These are phyloP conservation scores for Nebria ingens DNA, from an alignment of 1,140 invertebrate species.

Conservation along the genomic window DNA sequence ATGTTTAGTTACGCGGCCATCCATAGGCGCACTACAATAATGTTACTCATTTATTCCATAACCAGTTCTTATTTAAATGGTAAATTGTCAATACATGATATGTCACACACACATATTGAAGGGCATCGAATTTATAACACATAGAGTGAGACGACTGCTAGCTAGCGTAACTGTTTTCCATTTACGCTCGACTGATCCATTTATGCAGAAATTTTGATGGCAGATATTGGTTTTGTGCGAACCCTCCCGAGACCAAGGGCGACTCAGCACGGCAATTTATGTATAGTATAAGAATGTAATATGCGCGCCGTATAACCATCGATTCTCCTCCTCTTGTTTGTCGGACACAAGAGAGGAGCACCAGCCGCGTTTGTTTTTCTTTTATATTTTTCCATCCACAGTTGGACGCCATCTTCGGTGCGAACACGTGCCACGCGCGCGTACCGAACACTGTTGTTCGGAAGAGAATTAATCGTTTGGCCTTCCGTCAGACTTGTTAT, in stretches of 20 bases:
- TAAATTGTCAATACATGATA: no score
- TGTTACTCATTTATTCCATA: no score
- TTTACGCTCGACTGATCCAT: background rate
- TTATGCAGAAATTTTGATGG: conserved; percentile 5
- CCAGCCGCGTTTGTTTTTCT: background rate
- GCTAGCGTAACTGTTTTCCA: background rate
- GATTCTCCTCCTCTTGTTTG: background rate
- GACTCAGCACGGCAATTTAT: conserved; percentile 5
- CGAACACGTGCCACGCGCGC: background rate
- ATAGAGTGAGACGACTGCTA: no score
- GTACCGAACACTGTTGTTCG: background rate
- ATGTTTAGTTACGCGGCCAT: background rate
- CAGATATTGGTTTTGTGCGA: conserved; percentile 4
- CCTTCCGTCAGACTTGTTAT: background rate
- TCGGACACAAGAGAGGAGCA: background rate
- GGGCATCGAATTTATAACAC: no score
- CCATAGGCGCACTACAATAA: no score
- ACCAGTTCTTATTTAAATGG: no score
- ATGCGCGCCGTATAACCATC: background rate
- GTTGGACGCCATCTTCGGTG: background rate
- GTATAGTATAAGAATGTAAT: conserved; percentile 8
- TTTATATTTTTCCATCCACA: background rate
- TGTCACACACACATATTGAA: no score
- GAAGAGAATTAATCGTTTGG: background rate
- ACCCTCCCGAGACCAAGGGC: background rate